phyloP scores from a whole-genome alignment of 2,888 invertebrate species.

The Lepidocyrtoides sp. region DNA sequence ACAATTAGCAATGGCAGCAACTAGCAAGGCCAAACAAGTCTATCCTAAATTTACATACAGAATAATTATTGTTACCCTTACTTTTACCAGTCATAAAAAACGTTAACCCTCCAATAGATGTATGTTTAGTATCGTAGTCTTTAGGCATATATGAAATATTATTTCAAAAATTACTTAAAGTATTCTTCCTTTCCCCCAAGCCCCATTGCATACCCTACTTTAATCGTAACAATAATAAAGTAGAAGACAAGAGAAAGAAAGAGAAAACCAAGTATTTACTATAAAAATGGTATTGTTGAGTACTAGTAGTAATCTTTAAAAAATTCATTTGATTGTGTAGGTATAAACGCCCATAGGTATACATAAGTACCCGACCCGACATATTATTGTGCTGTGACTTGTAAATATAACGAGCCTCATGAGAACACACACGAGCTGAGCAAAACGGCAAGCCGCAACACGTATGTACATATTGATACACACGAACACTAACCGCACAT shows the following conservation, averaged over 20 bases:
- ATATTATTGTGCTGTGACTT: too few relatives aligned
- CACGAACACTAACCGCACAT: not conserved
- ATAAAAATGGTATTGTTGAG: conserved; percentile 12
- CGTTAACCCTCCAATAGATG: not conserved
- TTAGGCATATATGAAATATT: not conserved
- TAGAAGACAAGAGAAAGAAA: not conserved
- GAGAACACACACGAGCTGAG: not conserved
- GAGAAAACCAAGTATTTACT: not conserved
- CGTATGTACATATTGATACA: not conserved
- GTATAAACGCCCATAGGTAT: not conserved
- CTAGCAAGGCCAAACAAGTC: too few relatives aligned
- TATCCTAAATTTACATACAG: too few relatives aligned
- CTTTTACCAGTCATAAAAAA: too few relatives aligned
- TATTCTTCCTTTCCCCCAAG: not conserved
- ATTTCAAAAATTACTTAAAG: not conserved
- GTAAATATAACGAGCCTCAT: not conserved
- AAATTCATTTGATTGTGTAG: conserved; percentile 42
- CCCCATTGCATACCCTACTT: not conserved
- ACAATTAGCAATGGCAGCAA: too few relatives aligned
- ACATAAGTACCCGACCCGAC: too few relatives aligned
- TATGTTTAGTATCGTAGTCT: not conserved
- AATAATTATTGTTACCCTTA: too few relatives aligned
- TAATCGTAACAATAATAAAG: not conserved
- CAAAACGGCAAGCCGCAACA: not conserved
- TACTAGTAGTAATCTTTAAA: conserved; percentile 40